Evolutionary conservation across 2,888 invertebrate species (phyloP), one percentile per base, ranked within the genome.

Genomic region (Pyrrhosoma nymphula): DNA sequence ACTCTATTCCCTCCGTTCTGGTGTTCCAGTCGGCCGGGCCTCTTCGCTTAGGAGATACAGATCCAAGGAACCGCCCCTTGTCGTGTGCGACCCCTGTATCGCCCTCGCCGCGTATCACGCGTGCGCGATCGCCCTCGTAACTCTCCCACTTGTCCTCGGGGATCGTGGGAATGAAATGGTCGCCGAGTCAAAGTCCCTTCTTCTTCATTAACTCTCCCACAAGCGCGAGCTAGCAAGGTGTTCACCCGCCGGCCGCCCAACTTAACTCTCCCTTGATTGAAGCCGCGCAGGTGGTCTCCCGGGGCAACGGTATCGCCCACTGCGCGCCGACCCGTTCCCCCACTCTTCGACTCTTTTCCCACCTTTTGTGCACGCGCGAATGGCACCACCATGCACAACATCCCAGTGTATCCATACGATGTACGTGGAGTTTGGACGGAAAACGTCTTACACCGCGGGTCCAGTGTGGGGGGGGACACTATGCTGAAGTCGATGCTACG

Each of bases 81-180:
- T 3, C 16, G 20, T 47, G 47, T 47, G 60, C 60, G 20, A 8
- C 60, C 18, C 60, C 18, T 12, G 69, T 69, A 12, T 20, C 69
- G 2, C 69, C 3, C 82, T 18, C 35, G 30, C 82, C 35, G 30
- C n/a, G 75, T 12, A 30, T 82, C 30, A 14, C 82, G 12, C 12
- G 35, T 35, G 35, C 82, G 82, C 30, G 35, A 82, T 82, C 82
- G 82, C 82, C 82, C 69, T 69, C 82, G 82, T 82, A 82, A 82
- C 14, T 35, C 35, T 35, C 82, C 82, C 82, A 4, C 23, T 8
- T 8, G 69, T 0, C 2, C 4, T 12, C 1, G 82, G 35, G 82
- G 16, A 35, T 82, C 82, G 82, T 82, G 82, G 82, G 82, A 82
- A 82, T 82, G 82, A 16, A 35, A 82, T 35, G 82, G 30, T 30